These are phyloP conservation scores for Thaumetopoea pityocampa DNA, from an alignment of 1,140 invertebrate genomes.

Conservation along the genomic window DNA sequence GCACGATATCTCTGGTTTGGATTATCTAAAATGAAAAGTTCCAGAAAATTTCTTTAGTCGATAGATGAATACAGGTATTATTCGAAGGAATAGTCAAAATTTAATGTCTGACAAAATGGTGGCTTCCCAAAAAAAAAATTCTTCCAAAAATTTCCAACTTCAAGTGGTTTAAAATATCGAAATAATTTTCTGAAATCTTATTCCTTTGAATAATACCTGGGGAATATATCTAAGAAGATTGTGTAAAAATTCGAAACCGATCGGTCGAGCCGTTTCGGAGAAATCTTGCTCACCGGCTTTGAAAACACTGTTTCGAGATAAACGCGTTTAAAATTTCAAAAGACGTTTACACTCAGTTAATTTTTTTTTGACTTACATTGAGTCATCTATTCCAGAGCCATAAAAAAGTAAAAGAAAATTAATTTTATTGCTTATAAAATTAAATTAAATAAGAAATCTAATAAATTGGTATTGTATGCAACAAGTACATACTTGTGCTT, in stretches of 20 bases:
- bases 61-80: constrained; percentile 2
- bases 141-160: neutral
- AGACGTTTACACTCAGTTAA: constrained; percentile 5
- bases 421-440: no score
- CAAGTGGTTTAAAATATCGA: neutral
- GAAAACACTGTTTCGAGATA: constrained; percentile 5
- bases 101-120: constrained; percentile 1
- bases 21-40: constrained; percentile 8
- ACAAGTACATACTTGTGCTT: no score
- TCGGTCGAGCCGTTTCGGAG: constrained; percentile 2
- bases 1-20: neutral
- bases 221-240: neutral
- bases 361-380: constrained; percentile 5
- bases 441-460: no score
- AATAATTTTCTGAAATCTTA: constrained; percentile 1
- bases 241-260: constrained; percentile 3
- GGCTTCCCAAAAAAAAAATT: neutral
- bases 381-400: constrained; percentile 2
- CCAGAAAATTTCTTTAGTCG: constrained; percentile 1
- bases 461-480: no score
- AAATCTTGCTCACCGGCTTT: constrained; percentile 5
- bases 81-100: constrained; percentile 2
- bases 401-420: no score
- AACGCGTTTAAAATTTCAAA: constrained; percentile 7
- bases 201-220: neutral